Base-by-base conservation (phyloP, 2,797 vertebrate species). In the Gymnocypris eckloni region DNA sequence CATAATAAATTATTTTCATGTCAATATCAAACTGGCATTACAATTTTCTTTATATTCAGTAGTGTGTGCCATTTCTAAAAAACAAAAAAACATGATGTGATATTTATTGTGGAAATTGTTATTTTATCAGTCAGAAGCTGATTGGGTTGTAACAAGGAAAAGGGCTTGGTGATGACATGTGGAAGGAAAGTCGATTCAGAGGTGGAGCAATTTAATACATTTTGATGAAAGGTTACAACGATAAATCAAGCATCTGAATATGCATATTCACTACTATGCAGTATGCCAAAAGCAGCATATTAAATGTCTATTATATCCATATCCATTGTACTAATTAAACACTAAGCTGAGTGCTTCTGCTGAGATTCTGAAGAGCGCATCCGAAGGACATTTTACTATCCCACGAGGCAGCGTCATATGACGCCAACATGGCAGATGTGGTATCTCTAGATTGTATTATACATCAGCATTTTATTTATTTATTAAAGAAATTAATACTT, bases 151-250 rank as follows among this genome's bases (percentile, higher is more conserved):
- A 39, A 15, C 39, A 39, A 5, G 45, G 4, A 50, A 50, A 73
- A 50, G 75, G 3, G 22, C 28, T 59, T 59, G 52, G 52, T 54
- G 50, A 75, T 52, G 15, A 18, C 4, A 37, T 5, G n/a, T 73
- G 72, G 25, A 56, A 56, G 33, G 3, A 77, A 77, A 77, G 50
- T 54, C 2, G 10, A 54, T 39, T 54, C 11, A 77, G 50, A 39
- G 16, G 73, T 75, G 16, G 25, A 11, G 48, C 25, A 52, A 75
- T 54, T 22, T 22, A 76, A 15, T 22, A 22, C 5, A 56, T 77
- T 77, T 54, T 77, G 73, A 76, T 76, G 72, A 50, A 50, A 75
- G 72, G 33, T 76, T 54, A 12, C 28, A 54, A 6, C 20, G 2
- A 37, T 37, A 76, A 77, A 77, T 37, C 4, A 7, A 76, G 28